Evolutionary conservation across 2,888 invertebrate genomes (phyloP), one percentile per base, ranked within the genome.

Genomic region (Lucinisca nassula): DNA sequence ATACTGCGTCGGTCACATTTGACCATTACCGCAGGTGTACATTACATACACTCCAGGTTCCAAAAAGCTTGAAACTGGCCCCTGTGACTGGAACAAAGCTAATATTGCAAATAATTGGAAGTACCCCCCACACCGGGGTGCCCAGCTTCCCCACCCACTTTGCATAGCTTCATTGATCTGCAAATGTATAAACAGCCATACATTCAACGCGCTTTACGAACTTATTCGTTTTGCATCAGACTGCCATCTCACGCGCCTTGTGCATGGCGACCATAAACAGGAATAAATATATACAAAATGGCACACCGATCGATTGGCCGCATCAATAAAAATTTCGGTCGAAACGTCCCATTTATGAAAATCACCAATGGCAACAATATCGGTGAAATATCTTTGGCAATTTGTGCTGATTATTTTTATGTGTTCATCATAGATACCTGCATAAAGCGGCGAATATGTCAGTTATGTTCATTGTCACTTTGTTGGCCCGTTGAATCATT

Each of bases 301-400:
- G 55, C 10, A 55, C 4, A 14, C 55, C n/a, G n/a, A 55, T 55
- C 55, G 55, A 61, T 61, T 61, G 17, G 30, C 21, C 17, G 67
- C 35, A 10, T 67, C 12, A 24, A 35, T 67, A 35, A 61, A n/a
- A 45, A 30, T 35, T 67, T 67, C 21, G 67, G 67, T 17, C 32
- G 21, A 67, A 67, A 35, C 24, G 67, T 35, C 67, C 67, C 67
- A 67, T 67, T 67, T 67, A 14, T 35, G 67, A 67, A 58, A 67
- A 35, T 67, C 67, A 67, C 67, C 67, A 67, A 35, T 67, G 67
- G 67, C 67, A 67, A 67, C 67, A 35, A 35, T 35, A 67, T 32
- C 67, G 35, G 35, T 21, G 67, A 67, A 35, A 67, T 4, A 21
- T 21, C 1, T 10, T 10, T 35, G 10, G 14, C 17, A 27, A 61